These are phyloP conservation scores for Rhynchonycteris naso DNA, from an alignment of 2,797 vertebrate genomes.

Conservation along the genomic window DNA sequence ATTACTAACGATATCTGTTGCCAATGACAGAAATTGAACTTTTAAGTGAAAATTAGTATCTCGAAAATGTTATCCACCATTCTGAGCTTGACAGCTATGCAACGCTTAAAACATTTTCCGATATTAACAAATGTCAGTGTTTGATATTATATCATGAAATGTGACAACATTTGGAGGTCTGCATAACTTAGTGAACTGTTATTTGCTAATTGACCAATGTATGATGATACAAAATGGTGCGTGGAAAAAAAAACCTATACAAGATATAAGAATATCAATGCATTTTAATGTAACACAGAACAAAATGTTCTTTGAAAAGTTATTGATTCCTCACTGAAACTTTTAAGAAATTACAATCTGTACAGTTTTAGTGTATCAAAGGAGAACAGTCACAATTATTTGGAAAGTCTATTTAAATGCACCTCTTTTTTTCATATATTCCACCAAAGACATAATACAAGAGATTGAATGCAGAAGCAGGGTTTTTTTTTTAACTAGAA, in stretches of 20 bases:
- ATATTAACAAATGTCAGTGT: background rate
- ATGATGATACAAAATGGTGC: background rate
- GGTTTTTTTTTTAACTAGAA: too few species aligned
- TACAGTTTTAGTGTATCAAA: background rate
- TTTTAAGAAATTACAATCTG: background rate
- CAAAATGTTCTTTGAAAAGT: slow-evolving; percentile 9
- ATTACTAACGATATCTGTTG: background rate
- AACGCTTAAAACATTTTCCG: slow-evolving; percentile 26
- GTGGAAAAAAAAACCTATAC: background rate
- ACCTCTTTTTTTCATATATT: background rate
- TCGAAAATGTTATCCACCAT: background rate
- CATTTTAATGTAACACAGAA: background rate
- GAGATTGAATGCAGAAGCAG: background rate
- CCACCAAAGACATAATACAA: background rate
- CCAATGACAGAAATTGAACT: slow-evolving; percentile 30
- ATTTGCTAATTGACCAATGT: background rate
- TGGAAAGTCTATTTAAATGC: background rate
- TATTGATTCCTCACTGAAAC: background rate
- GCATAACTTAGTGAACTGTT: background rate
- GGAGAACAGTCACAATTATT: background rate
- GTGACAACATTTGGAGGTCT: background rate
- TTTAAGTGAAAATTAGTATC: slow-evolving; percentile 39
- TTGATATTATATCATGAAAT: background rate
- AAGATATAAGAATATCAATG: background rate
- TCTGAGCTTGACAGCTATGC: background rate